A percentile compares a stretch with the other conserved stretches of the same genome.
Evolutionary conservation across 2,888 invertebrate species (phyloP).

Genomic region (Caenorhabditis sp.): DNA sequence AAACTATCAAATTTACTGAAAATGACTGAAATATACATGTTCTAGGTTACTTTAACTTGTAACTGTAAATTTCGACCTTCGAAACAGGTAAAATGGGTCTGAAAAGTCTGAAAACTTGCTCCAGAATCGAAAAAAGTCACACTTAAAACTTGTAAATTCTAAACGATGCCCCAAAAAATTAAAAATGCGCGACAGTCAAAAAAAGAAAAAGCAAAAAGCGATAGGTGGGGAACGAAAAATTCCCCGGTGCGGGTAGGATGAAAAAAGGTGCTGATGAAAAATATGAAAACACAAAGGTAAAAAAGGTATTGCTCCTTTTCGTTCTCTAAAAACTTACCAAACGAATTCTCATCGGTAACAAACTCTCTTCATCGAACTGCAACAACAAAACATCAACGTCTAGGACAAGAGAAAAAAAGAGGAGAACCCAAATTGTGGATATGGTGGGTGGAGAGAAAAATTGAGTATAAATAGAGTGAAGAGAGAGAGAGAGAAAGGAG

Average conservation of each 20-base stretch:
- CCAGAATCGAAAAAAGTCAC: no score
- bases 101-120: no score
- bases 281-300: not conserved
- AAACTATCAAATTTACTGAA: no score
- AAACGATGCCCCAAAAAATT: not conserved
- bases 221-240: no score
- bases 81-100: no score
- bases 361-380: conserved; percentile 64
- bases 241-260: no score
- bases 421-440: not conserved
- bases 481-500: not conserved
- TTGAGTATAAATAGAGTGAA: not conserved
- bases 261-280: not conserved
- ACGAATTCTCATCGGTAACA: conserved; percentile 60
- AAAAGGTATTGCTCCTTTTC: no score
- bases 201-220: not conserved
- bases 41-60: no score
- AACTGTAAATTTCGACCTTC: no score
- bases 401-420: not conserved
- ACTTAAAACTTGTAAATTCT: not conserved
- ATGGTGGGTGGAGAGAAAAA: no score
- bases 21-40: no score
- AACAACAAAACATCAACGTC: conserved; percentile 7
- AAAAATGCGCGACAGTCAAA: not conserved
- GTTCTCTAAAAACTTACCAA: conserved; percentile 56